Evolutionary conservation across 2,888 invertebrate genomes (phyloP).

Genomic region (Cheilosia variabilis): DNA sequence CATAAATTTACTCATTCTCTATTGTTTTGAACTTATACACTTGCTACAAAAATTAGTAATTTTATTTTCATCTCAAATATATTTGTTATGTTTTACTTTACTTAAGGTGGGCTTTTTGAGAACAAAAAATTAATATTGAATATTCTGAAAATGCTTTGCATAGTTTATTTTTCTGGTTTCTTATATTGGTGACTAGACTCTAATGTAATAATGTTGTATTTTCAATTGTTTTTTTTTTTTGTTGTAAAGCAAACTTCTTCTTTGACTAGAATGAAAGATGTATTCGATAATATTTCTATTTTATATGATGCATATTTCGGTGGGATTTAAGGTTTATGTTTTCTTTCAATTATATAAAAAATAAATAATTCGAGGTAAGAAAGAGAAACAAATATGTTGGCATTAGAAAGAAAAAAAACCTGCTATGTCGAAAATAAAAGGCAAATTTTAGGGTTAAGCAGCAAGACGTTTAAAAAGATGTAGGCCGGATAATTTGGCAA

Average conservation of each 20-base stretch:
- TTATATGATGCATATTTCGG: constrained; percentile 58
- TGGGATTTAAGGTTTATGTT: constrained; percentile 66
- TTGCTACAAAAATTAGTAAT: constrained; percentile 57
- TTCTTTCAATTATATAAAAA: background rate
- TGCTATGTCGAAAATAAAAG: too few relatives aligned
- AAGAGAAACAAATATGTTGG: background rate
- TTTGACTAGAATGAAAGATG: constrained; percentile 61
- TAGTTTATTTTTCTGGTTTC: constrained; percentile 30
- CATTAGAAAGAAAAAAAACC: too few relatives aligned
- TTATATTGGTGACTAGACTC: constrained; percentile 61
- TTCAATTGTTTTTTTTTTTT: constrained; percentile 9
- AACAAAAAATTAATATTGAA: constrained; percentile 61
- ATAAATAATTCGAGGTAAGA: background rate
- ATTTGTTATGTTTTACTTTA: constrained; percentile 23
- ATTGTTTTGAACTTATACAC: constrained; percentile 57
- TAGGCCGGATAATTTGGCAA: too few relatives aligned
- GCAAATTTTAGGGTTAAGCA: too few relatives aligned
- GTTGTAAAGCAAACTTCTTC: constrained; percentile 54
- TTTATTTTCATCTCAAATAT: constrained; percentile 30
- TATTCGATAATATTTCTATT: constrained; percentile 32
- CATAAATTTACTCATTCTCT: constrained; percentile 18
- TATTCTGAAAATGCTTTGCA: constrained; percentile 72
- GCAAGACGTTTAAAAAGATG: too few relatives aligned
- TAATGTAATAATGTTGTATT: constrained; percentile 26
- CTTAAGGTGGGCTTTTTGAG: constrained; percentile 70